Evolutionary conservation across 2,113 vertebrate species (phyloP).

Genomic region (Tragulus kanchil): DNA sequence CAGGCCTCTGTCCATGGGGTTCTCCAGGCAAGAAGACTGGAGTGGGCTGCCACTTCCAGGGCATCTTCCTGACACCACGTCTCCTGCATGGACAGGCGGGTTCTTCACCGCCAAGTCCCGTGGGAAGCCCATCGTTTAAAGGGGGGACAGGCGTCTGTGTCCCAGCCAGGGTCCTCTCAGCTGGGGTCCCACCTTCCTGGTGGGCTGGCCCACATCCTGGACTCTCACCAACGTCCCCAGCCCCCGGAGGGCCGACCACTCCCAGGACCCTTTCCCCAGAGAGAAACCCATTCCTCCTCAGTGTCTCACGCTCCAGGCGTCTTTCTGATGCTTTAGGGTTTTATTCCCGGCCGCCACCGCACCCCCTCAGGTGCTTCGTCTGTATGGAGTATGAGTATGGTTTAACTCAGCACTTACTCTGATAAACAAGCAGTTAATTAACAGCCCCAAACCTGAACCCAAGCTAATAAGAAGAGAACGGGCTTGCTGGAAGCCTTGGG

Average conservation of each 20-base stretch:
- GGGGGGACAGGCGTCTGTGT: neutral
- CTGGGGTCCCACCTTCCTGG: neutral
- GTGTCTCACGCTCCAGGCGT: accelerated
- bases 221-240: accelerated
- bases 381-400: neutral
- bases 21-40: neutral
- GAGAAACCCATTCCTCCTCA: neutral
- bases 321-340: neutral
- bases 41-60: neutral
- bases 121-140: neutral
- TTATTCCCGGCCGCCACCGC: too few species aligned
- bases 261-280: accelerated
- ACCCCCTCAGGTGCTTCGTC: neutral
- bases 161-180: accelerated
- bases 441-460: neutral
- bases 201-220: neutral
- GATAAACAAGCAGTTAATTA: neutral
- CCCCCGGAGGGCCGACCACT: neutral
- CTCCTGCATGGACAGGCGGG: neutral
- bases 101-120: neutral
- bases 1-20: neutral
- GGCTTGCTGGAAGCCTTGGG: neutral
- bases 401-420: neutral
- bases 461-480: neutral
- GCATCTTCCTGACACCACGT: neutral